Evolutionary conservation across 30 jellyfish, hydroid and myxozoan genomes (phyloP).

Genomic region (Aurelia aurita complex sp. Pacific): DNA sequence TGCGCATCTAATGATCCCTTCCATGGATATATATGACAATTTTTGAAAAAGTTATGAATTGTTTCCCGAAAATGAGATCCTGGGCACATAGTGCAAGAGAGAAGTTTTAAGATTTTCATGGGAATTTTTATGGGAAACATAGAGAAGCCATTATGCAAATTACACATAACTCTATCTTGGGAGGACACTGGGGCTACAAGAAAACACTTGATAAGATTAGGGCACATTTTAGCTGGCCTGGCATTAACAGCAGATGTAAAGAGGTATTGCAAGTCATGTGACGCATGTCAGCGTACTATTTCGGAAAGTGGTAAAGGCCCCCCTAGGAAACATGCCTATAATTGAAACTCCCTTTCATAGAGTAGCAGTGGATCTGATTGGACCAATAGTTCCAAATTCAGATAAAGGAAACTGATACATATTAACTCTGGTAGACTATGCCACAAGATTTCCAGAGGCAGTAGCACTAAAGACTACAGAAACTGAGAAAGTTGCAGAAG

Average conservation of each 20-base stretch:
- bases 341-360: not conserved
- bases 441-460: slow-evolving; percentile 45
- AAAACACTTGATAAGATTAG: slow-evolving; percentile 7
- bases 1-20: too few species aligned
- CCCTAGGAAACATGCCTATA: slow-evolving; percentile 9
- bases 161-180: not conserved
- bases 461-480: slow-evolving; percentile 14
- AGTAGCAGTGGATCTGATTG: slow-evolving; percentile 8
- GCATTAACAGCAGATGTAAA: not conserved
- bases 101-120: too few species aligned
- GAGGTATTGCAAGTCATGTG: slow-evolving; percentile 6
- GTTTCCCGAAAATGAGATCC: too few species aligned
- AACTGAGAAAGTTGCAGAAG: slow-evolving; percentile 17
- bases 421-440: too few species aligned
- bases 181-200: slow-evolving; percentile 30
- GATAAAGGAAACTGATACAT: too few species aligned
- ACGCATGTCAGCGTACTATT: slow-evolving; percentile 19
- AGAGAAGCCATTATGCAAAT: not conserved
- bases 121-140: not conserved
- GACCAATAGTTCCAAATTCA: too few species aligned
- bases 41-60: too few species aligned
- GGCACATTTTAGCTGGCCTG: slow-evolving; percentile 40
- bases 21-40: too few species aligned
- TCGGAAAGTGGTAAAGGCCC: not conserved
- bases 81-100: too few species aligned